Evolutionary conservation across 2,888 invertebrate genomes (phyloP).

Genomic region (Cybosia mesomella): DNA sequence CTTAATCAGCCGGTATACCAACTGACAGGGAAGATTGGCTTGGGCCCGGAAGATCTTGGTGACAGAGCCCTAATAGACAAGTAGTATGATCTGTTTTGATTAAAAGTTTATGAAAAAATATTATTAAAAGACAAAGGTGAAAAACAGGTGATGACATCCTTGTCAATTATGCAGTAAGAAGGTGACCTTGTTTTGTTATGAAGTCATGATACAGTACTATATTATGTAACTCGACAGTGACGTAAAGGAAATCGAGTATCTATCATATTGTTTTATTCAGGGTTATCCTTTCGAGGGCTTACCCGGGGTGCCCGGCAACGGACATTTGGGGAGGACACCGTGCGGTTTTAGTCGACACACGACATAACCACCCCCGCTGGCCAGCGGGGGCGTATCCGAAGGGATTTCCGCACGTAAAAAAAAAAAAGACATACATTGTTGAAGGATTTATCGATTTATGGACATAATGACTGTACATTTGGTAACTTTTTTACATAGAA

Average conservation of each 20-base stretch:
- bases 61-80: background rate
- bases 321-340: too few species aligned
- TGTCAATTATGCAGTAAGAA: background rate
- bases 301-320: too few species aligned
- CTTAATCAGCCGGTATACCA: too few species aligned
- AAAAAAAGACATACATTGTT: background rate
- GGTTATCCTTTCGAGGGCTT: too few species aligned
- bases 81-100: background rate
- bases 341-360: too few species aligned
- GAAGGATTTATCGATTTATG: too few species aligned
- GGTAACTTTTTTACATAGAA: too few species aligned
- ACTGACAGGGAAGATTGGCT: background rate
- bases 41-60: background rate
- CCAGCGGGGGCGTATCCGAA: too few species aligned
- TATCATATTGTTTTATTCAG: background rate
- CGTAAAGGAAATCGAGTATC: background rate
- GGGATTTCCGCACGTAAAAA: too few species aligned
- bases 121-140: background rate
- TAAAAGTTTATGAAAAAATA: background rate
- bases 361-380: too few species aligned
- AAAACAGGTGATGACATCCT: background rate
- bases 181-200: slow-evolving; percentile 3
- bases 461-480: too few species aligned
- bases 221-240: slow-evolving; percentile 4
- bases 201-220: background rate